Evolutionary conservation across 2,113 vertebrate species (phyloP), one percentile per base, ranked within the genome.

Genomic region (Phrynosoma blainvillii): DNA sequence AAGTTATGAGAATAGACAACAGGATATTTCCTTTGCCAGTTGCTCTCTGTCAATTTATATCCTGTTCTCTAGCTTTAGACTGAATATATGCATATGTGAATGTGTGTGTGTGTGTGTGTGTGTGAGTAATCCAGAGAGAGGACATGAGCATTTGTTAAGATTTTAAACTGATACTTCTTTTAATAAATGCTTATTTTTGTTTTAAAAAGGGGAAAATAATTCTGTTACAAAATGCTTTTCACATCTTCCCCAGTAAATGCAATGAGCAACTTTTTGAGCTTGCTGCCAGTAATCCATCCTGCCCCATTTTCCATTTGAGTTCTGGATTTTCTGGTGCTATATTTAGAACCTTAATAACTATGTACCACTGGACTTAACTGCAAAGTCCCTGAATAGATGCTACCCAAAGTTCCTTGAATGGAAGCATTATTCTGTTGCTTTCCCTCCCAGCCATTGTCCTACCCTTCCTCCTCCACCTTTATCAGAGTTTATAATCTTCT

Each of bases 331-430:
- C 79, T 36, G 20, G 23, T n/a, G 27, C 73, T 77, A 77, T 83
- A 88, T 30, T 78, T 84, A 84, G 62, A 59, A 68, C 81, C 42
- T 77, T 83, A 56, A 68, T 36, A 65, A 66, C 56, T 68, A 79
- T 82, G 59, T 11, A 40, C 18, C 7, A 76, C 40, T 11, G 32
- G 40, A 3, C 87, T 30, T 54, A 32, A 62, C 10, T 78, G 27
- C 73, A 77, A 56, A 25, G 62, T 21, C 62, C 16, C 21, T 27
- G 25, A 83, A 77, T 65, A 66, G 79, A 75, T 66, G 40, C 30
- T 66, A 65, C n/a, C 40, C 62, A 70, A 10, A 30, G 20, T 13
- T 30, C 21, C 66, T 30, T 59, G 14, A 36, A 78, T 66, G 36
- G 36, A 65, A 23, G 36, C 47, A 18, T 66, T 85, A 40, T 52